Percentiles rank a stretch among this genome's conserved stretches.
These are phyloP conservation scores for Maconellicoccus hirsutus DNA, from an alignment of 1,140 invertebrate species.

Conservation along the genomic window DNA sequence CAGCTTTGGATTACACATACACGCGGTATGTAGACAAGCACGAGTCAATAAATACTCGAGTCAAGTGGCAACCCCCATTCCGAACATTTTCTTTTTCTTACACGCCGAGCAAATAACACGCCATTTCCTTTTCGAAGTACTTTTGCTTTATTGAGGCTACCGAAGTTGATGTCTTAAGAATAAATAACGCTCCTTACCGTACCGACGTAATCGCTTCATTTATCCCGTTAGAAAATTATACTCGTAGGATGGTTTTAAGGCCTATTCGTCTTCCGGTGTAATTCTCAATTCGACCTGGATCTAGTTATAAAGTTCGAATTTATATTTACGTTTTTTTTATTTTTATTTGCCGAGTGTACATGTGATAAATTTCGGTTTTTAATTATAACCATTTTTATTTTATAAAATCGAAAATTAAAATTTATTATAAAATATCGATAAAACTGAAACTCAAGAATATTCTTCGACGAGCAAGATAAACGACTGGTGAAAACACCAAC, in stretches of 20 bases:
- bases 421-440: too few relatives aligned
- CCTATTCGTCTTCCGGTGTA: background rate
- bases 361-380: too few relatives aligned
- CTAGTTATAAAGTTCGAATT: too few relatives aligned
- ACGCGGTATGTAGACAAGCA: slow-evolving; percentile 17
- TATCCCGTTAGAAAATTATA: slow-evolving; percentile 1
- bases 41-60: slow-evolving; percentile 21
- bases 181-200: slow-evolving; percentile 1
- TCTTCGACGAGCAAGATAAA: too few relatives aligned
- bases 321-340: too few relatives aligned
- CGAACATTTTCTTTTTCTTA: slow-evolving; percentile 15
- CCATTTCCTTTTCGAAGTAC: background rate
- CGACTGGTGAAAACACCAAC: too few relatives aligned
- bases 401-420: too few relatives aligned
- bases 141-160: slow-evolving; percentile 8
- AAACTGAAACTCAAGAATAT: too few relatives aligned
- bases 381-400: too few relatives aligned
- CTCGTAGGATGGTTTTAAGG: background rate
- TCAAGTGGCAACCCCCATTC: slow-evolving; percentile 16
- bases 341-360: too few relatives aligned
- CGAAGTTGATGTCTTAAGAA: slow-evolving; percentile 11
- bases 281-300: background rate
- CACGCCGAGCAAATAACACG: slow-evolving; percentile 2
- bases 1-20: slow-evolving; percentile 11
- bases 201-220: slow-evolving; percentile 7